A percentile compares a stretch with the other conserved stretches of the same genome.
phyloP scores from a whole-genome alignment of 1,140 invertebrate genomes.

The Parapsyche elsis region DNA sequence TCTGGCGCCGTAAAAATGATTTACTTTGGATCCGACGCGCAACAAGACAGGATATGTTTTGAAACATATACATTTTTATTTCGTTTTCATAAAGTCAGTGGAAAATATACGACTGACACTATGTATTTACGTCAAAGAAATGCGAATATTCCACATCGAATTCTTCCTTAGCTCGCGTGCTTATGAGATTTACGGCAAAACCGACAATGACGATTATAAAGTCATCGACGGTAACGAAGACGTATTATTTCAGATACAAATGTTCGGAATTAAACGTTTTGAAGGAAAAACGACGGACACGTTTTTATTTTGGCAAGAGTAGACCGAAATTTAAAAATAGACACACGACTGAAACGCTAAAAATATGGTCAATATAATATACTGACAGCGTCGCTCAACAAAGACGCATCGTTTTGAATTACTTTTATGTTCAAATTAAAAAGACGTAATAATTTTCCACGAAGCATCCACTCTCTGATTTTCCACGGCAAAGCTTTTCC shows the following conservation, averaged over 20 bases:
- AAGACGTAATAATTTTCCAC: too few species aligned
- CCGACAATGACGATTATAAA: background rate
- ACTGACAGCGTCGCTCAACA: conserved; percentile 8
- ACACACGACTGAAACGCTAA: background rate
- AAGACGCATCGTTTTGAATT: background rate
- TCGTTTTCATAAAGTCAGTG: too few species aligned
- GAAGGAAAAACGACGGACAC: conserved; percentile 5
- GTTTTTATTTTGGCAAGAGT: conserved; percentile 18
- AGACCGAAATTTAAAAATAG: conserved; percentile 15
- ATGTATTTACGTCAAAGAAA: too few species aligned
- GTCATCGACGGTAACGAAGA: conserved; percentile 11
- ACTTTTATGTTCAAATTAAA: background rate
- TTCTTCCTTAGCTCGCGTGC: background rate
- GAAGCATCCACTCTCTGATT: background rate
- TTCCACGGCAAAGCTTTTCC: too few species aligned
- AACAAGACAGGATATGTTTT: too few species aligned
- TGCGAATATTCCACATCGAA: too few species aligned
- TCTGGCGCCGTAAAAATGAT: too few species aligned
- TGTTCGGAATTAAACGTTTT: background rate
- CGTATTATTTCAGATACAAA: background rate
- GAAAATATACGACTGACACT: too few species aligned
- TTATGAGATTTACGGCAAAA: background rate
- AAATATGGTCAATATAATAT: background rate
- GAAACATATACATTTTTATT: too few species aligned
- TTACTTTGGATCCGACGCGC: too few species aligned